Evolutionary conservation across 2,113 vertebrate genomes (phyloP).

Genomic region (Mormyrus lacerda): DNA sequence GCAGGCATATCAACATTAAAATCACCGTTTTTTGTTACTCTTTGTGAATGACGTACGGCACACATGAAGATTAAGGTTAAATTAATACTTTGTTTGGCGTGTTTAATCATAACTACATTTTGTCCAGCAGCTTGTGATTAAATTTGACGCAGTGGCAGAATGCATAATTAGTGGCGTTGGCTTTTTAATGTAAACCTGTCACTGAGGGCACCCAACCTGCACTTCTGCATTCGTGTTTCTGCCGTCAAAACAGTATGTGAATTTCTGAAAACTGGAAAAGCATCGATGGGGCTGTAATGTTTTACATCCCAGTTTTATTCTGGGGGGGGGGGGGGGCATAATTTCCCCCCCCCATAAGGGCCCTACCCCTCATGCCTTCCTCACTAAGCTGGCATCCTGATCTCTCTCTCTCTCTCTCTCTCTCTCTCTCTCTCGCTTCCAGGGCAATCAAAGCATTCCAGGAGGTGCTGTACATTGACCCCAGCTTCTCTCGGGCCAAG

Average conservation of each 20-base stretch:
- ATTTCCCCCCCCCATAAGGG: background rate
- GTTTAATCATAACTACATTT: background rate
- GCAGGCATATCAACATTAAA: background rate
- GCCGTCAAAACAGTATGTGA: background rate
- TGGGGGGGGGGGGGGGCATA: no score
- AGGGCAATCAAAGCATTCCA: slow-evolving; percentile 99
- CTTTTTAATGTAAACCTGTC: background rate
- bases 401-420: background rate
- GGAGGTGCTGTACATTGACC: slow-evolving; percentile 98
- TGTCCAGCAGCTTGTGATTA: background rate
- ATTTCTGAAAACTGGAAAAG: background rate
- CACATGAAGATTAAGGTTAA: background rate
- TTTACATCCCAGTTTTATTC: background rate
- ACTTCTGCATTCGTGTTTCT: background rate
- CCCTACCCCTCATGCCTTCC: background rate
- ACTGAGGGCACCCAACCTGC: background rate
- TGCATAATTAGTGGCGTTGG: background rate
- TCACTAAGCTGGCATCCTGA: background rate
- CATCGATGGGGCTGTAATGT: background rate
- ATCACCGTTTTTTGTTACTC: background rate
- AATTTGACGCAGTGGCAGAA: background rate
- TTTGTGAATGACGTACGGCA: background rate
- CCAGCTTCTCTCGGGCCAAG: slow-evolving; percentile 91
- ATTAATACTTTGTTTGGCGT: background rate
- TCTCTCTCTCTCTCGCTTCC: slow-evolving; percentile 20